Conservation (phyloP, 1,140 invertebrate genomes). For the Ladona fulva region DNA sequence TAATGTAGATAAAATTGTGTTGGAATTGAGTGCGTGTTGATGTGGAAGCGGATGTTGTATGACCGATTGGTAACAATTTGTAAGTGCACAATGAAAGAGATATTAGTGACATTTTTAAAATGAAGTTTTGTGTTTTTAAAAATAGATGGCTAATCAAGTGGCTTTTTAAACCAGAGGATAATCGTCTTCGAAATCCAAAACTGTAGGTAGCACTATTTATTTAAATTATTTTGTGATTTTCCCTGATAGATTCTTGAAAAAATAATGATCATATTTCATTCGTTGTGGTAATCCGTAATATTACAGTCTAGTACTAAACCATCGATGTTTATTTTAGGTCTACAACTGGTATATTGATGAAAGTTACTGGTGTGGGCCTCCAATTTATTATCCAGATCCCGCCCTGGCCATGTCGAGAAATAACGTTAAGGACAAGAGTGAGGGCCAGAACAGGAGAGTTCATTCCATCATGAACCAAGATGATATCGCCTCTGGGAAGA, state of each 20-base stretch:
- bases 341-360: background rate
- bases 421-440: background rate
- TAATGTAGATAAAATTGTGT: background rate
- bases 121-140: background rate
- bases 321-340: background rate
- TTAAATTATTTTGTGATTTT: background rate
- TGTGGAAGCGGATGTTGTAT: background rate
- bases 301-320: background rate
- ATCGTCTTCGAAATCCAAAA: background rate
- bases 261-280: too few relatives aligned
- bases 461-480: constrained; percentile 88
- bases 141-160: background rate
- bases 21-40: background rate
- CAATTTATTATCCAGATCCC: background rate
- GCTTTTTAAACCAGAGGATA: background rate
- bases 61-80: background rate
- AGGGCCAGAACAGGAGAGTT: constrained; percentile 49
- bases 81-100: background rate
- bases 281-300: background rate
- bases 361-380: background rate
- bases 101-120: background rate
- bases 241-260: too few relatives aligned
- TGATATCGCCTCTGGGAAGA: constrained; percentile 82
- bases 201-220: background rate
- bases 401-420: background rate